Conservation (phyloP, 2,797 vertebrate species). For the Chiloscyllium punctatum region DNA sequence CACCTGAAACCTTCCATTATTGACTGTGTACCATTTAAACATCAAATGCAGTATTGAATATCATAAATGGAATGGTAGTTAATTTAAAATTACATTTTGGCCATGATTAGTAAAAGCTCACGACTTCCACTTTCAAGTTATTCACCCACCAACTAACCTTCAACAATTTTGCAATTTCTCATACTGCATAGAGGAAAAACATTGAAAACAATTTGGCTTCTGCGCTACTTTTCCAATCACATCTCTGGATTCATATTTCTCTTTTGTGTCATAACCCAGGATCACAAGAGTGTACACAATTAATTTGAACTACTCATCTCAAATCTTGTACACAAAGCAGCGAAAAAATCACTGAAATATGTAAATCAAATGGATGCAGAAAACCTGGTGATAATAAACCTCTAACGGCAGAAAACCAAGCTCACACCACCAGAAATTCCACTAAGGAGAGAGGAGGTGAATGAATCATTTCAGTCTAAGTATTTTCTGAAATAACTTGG, state of each 20-base stretch:
- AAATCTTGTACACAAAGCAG: background rate
- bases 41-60: background rate
- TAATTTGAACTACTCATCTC: background rate
- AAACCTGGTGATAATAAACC: background rate
- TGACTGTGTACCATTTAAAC: background rate
- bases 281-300: background rate
- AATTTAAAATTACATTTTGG: background rate
- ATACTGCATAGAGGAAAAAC: background rate
- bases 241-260: background rate
- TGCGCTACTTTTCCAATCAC: background rate
- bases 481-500: background rate
- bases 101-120: background rate
- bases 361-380: background rate
- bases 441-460: background rate
- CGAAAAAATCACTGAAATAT: background rate
- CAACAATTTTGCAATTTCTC: background rate
- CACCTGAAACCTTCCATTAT: background rate
- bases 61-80: background rate
- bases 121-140: background rate
- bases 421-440: background rate
- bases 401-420: background rate
- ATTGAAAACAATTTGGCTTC: background rate
- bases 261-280: background rate
- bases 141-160: background rate
- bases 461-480: background rate